phyloP scores from a whole-genome alignment of 2,113 vertebrate genomes.

The Rhinoderma darwinii region DNA sequence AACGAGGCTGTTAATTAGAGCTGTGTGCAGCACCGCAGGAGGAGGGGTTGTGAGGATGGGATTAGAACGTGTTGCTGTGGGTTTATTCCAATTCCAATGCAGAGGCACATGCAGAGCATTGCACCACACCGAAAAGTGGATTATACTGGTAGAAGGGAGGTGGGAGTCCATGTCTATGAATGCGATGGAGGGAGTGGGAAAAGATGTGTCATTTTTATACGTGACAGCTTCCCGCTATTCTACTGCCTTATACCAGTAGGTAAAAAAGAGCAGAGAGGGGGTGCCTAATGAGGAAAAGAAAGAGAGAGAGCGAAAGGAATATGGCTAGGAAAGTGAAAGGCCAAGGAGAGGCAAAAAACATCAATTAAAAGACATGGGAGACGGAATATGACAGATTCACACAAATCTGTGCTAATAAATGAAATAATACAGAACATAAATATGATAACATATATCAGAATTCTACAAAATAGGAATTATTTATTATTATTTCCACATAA shows the following conservation, averaged over 20 bases:
- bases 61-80: slow-evolving; percentile 53
- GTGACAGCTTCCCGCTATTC: slow-evolving; percentile 44
- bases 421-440: background rate
- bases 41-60: slow-evolving; percentile 28
- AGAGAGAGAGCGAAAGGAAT: slow-evolving; percentile 63
- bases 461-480: background rate
- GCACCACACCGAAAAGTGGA: slow-evolving; percentile 17
- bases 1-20: slow-evolving; percentile 59
- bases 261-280: slow-evolving; percentile 19
- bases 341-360: background rate
- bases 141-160: slow-evolving; percentile 17
- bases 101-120: slow-evolving; percentile 34
- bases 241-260: slow-evolving; percentile 21
- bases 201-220: slow-evolving; percentile 53
- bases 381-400: background rate
- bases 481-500: background rate
- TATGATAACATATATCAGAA: background rate
- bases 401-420: background rate
- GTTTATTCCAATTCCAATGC: slow-evolving; percentile 49
- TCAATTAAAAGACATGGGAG: background rate
- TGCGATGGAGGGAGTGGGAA: slow-evolving; percentile 48
- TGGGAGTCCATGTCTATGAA: slow-evolving; percentile 45
- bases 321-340: slow-evolving; percentile 58
- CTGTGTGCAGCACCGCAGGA: slow-evolving; percentile 51
- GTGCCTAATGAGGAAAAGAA: slow-evolving; percentile 56